Base-by-base conservation (phyloP, 2,113 vertebrate genomes). In the Neolamprologus kungweensis region DNA sequence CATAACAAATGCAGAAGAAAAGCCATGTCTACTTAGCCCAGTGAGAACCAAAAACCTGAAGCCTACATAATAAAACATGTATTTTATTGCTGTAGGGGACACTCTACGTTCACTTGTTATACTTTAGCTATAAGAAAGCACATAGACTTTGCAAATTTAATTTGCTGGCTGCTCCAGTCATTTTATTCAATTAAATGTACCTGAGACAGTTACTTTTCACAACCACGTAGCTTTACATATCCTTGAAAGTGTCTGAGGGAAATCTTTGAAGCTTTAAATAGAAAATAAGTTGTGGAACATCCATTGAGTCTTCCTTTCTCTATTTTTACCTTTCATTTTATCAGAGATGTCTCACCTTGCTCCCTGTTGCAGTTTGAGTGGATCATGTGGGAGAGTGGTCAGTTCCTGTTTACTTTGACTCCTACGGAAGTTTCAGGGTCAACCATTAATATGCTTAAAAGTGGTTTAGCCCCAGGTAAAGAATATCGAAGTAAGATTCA, bases 381-480 rank as follows among this genome's bases (percentile, higher is more conserved):
- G 23, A 79, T 75, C 33, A 82, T 53, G 14, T 60, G 35, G 28
- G 23, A 80, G 13, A 21, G 19, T 86, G 88, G 87, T 84, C 87
- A 80, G 23, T 92, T 89, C 57, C 50, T 89, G 83, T 92, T 86
- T 93, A 85, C 81, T 91, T 42, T 84, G 79, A 84, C 88, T 92
- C 82, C 45, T 68, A 54, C 81, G 85, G 91, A 93, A 90, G 88
- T 93, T 92, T 93, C 93, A 92, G 85, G 91, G 93, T 93, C 91
- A 88, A 4, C 75, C 73, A 93, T 93, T 95, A 90, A 94, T 91
- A 94, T 93, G 91, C 89, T 90, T 81, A 89, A 92, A 95, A 89
- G 93, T 91, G 82, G 82, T 93, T 89, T 86, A 90, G 91, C 88
- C 89, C 75, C 86, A 23, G 86, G 91, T 91, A 83, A 89, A 87